Percentiles rank a stretch among this genome's conserved stretches.
These are phyloP conservation scores for Celastrina argiolus DNA, from an alignment of 2,888 invertebrate species.

Conservation along the genomic window DNA sequence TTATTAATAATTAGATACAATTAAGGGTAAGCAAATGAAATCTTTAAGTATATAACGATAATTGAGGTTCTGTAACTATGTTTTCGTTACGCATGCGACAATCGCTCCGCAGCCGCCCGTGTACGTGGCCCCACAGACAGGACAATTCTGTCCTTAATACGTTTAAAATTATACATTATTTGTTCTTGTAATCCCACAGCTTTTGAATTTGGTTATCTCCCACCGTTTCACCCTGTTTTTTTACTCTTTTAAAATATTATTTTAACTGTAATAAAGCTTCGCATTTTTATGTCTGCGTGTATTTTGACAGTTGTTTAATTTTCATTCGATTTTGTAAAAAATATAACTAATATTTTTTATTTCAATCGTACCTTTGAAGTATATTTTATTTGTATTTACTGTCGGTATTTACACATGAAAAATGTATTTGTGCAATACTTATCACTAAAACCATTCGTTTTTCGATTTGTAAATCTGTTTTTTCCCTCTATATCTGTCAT, in stretches of 20 bases:
- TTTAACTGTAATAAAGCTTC: neutral
- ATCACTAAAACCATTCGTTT: no score
- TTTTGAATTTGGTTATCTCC: constrained; percentile 11
- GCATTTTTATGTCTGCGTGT: neutral
- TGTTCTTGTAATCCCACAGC: constrained; percentile 3
- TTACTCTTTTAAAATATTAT: neutral
- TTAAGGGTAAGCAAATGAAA: no score
- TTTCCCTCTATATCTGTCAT: no score
- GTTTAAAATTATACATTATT: constrained; percentile 21
- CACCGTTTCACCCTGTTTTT: neutral
- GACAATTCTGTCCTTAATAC: constrained; percentile 12
- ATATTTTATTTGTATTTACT: no score
- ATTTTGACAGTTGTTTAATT: neutral
- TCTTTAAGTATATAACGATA: no score
- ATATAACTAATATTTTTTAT: neutral
- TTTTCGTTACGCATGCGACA: neutral
- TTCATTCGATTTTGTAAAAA: neutral
- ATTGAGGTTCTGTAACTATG: no score
- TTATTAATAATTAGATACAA: no score
- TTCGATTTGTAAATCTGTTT: no score
- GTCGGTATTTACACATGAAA: no score
- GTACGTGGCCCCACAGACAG: neutral
- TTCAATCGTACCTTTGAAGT: no score
- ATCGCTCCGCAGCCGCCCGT: neutral
- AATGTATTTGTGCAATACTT: no score